These are phyloP conservation scores for Poeciliopsis paucimaculata DNA, from an alignment of 2,797 vertebrate species.

Conservation along the genomic window DNA sequence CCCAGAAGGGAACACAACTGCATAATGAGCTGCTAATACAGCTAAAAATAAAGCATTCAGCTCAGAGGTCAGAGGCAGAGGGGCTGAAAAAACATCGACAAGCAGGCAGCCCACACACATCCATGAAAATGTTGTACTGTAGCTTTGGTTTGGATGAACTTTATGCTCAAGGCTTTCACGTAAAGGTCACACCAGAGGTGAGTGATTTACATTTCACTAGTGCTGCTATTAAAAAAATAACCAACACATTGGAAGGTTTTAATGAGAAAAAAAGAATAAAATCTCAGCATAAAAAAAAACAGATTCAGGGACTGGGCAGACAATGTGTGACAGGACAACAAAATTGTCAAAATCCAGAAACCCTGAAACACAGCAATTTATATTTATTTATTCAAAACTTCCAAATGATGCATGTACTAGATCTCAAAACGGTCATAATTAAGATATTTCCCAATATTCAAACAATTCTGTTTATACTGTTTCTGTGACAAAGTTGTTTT, in stretches of 20 bases:
- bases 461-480: not conserved
- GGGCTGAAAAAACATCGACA: conserved; percentile 26
- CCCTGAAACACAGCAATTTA: not conserved
- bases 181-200: conserved; percentile 38
- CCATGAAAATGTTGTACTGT: conserved; percentile 14
- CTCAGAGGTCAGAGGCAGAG: conserved; percentile 43
- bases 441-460: not conserved
- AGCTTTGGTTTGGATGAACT: conserved; percentile 11
- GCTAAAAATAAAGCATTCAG: conserved; percentile 62
- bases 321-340: not conserved
- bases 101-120: conserved; percentile 26
- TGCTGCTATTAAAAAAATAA: not conserved
- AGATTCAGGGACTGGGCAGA: not conserved
- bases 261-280: not conserved
- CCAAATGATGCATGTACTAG: not conserved
- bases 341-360: not conserved
- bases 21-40: conserved; percentile 64
- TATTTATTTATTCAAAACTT: too few species aligned
- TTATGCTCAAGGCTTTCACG: conserved; percentile 8
- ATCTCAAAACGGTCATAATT: not conserved
- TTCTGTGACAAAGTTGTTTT: not conserved
- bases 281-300: not conserved
- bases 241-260: not conserved
- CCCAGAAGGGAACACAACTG: conserved; percentile 48
- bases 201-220: not conserved